Base-by-base conservation (phyloP, 1,140 invertebrate species). In the Bombus affinis region DNA sequence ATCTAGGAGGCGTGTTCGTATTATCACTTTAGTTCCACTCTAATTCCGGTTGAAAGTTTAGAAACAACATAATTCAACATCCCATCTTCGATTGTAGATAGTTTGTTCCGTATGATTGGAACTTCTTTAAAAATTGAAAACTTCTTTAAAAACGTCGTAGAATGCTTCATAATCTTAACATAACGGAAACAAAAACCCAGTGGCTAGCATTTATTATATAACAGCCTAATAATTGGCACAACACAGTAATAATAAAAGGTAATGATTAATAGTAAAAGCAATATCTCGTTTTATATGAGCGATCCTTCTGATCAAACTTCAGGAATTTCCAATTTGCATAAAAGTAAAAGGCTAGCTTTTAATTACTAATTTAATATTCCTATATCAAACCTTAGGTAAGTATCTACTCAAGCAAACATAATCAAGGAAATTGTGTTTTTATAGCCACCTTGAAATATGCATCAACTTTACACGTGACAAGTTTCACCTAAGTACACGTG, bases 371-470 rank as follows among this genome's bases (percentile, higher is more conserved):
- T 68, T 68, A 37, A 37, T 37, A 73, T 32, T 73, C 3, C 15
- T 6, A 32, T 73, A 32, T 32, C 15, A 28, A 10, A 73, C 28
- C 6, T 25, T 0, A 13, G 28, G 15, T 9, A 35, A 13, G 12
- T 62, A 13, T 62, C 12, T 3, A 71, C 10, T 13, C 28, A 1
- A 47, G 6, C 4, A 42, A 44, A 47, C 25, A 44, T n/a, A n/a
- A 73, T 73, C 15, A 18, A 73, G 39, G 3, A 73, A 73, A 73
- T 73, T 73, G 71, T 44, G 39, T 73, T 73, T 44, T n/a, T 47
- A 73, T 32, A 73, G 28, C 3, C n/a, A 47, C 3, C 71, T 32
- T 10, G 42, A 73, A 44, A 42, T 25, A 72, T 42, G 2, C 2
- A 42, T 72, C 70, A 18, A n/a, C 22, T 72, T 72, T 42, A 15